Base-by-base conservation (phyloP, 2,113 vertebrate genomes). In the Colossoma macropomum region DNA sequence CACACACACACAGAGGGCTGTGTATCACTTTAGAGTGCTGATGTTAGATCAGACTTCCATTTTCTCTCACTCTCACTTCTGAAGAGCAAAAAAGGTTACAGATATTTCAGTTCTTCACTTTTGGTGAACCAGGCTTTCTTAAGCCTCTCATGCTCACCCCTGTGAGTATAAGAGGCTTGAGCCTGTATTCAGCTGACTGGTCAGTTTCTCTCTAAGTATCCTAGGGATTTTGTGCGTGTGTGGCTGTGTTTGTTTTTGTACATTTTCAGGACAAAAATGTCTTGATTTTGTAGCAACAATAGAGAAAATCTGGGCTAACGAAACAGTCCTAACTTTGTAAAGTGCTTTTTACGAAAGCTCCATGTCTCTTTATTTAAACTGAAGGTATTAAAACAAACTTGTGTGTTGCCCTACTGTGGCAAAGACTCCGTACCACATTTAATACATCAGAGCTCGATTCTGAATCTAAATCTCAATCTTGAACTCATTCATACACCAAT, bases 101-200 rank as follows among this genome's bases (percentile, higher is more conserved):
- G n/a, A 62, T 27, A 2, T n/a, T 62, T n/a, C 59, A 62, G n/a
- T 27, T 0, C n/a, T 25, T 62, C 59, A 62, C 59, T 62, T 27
- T 27, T 62, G n/a, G 59, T 62, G 59, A 27, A 62, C 59, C 59
- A 2, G 27, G 59, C 59, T 27, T 27, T 62, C 59, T 62, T 62
- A 62, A 62, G 3, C 23, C 59, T n/a, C 59, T 27, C 59, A 62
- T n/a, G 6, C n/a, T 62, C 59, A 62, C 59, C 59, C 59, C 25
- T 62, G n/a, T 62, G n/a, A 62, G 59, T 1, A 62, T 62, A 62
- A 62, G 59, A 59, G 6, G 23, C 25, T 27, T 62, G 59, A 62
- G 59, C 59, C 59, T 62, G 59, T 62, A 62, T 62, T 62, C n/a
- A 62, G 59, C 59, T 62, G 59, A 62, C 59, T 25, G 59, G 59